These are phyloP conservation scores for Drosophila serrata DNA, from an alignment of 1,140 invertebrate genomes.

Conservation along the genomic window DNA sequence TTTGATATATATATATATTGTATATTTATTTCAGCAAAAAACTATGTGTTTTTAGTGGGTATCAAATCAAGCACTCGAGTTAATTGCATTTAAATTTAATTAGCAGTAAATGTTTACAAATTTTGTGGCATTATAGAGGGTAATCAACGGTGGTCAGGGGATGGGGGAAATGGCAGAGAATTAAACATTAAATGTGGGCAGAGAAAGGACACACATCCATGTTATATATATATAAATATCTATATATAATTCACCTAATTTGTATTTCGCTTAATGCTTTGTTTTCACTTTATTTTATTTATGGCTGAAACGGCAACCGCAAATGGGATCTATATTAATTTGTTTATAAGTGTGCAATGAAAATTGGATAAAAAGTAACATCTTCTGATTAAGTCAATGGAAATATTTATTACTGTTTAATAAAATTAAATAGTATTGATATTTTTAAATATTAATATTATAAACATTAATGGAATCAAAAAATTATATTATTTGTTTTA, in stretches of 20 bases:
- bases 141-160: background rate
- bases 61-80: slow-evolving; percentile 77
- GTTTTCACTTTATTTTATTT: slow-evolving; percentile 45
- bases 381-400: too few species aligned
- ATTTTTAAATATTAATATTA: background rate
- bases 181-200: slow-evolving; percentile 21
- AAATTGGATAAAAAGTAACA: background rate
- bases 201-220: background rate
- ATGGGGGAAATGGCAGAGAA: background rate
- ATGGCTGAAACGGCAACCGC: slow-evolving; percentile 1
- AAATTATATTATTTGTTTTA: background rate
- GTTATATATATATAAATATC: slow-evolving; percentile 33
- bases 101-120: slow-evolving; percentile 80
- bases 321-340: slow-evolving; percentile 25
- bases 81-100: slow-evolving; percentile 83
- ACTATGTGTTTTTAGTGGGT: slow-evolving; percentile 12
- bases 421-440: background rate
- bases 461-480: background rate
- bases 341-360: background rate
- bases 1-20: slow-evolving; percentile 19
- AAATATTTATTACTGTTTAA: too few species aligned
- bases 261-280: slow-evolving; percentile 46
- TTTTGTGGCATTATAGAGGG: slow-evolving; percentile 58
- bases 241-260: slow-evolving; percentile 72
- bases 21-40: slow-evolving; percentile 39